Evolutionary conservation across 23 tunicate genomes (phyloP).

Genomic region (Diplosoma virens): DNA sequence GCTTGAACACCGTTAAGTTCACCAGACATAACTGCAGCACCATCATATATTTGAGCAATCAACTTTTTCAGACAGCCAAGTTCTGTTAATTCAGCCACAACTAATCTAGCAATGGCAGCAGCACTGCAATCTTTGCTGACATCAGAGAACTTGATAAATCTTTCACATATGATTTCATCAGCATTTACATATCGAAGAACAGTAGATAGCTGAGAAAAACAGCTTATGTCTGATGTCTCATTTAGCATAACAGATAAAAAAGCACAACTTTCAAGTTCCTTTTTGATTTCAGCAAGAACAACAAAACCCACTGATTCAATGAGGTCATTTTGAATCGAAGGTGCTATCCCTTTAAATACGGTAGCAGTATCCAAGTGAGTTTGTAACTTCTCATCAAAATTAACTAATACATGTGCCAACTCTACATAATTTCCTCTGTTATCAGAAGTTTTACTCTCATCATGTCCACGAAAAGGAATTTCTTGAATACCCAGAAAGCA

Average conservation of each 20-base stretch:
- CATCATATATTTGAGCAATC: slow-evolving; percentile 11
- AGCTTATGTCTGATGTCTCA: slow-evolving; percentile 17
- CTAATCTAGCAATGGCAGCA: slow-evolving; percentile 1
- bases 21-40: slow-evolving; percentile 10
- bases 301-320: not conserved
- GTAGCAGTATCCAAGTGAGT: not conserved
- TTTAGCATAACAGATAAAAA: not conserved
- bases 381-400: slow-evolving; percentile 8
- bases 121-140: slow-evolving; percentile 11
- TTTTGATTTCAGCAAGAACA: slow-evolving; percentile 9
- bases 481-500: slow-evolving; percentile 24
- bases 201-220: not conserved
- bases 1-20: slow-evolving; percentile 17
- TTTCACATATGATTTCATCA: slow-evolving; percentile 3
- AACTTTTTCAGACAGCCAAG: slow-evolving; percentile 12
- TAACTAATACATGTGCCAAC: not conserved
- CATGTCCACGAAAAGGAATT: slow-evolving; percentile 16
- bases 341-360: not conserved
- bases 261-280: not conserved
- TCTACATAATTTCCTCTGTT: slow-evolving; percentile 17
- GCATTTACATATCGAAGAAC: slow-evolving; percentile 16
- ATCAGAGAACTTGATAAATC: slow-evolving; percentile 11
- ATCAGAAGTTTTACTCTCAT: slow-evolving; percentile 8
- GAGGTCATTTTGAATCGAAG: slow-evolving; percentile 13
- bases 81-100: slow-evolving; percentile 7